These are phyloP conservation scores for Elephantulus edwardii DNA, from an alignment of 2,113 vertebrate genomes.

Conservation along the genomic window DNA sequence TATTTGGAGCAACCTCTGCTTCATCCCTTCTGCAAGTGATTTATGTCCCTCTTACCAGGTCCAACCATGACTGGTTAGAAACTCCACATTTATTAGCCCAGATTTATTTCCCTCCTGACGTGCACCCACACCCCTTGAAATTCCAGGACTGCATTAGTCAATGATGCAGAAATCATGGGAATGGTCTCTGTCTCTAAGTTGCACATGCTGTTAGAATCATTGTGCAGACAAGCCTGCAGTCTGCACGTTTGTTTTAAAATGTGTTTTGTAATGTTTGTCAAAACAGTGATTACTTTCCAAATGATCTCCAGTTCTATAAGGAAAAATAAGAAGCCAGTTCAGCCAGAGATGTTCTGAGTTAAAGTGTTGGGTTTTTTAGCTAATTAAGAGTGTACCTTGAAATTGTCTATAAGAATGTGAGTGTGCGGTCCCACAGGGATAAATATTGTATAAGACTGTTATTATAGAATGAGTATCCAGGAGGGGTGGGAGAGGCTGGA, in stretches of 20 bases:
- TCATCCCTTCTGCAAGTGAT: slow-evolving; percentile 29
- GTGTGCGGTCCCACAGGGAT: too few relatives aligned
- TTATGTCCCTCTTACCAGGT: slow-evolving; percentile 18
- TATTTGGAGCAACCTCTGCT: neutral
- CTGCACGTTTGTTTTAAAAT: neutral
- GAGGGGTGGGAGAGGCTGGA: too few relatives aligned
- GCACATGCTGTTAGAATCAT: neutral
- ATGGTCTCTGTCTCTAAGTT: slow-evolving; percentile 10
- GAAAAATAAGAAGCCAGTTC: slow-evolving; percentile 35
- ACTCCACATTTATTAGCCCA: slow-evolving; percentile 44
- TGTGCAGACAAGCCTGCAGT: neutral
- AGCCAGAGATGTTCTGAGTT: neutral
- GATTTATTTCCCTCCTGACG: slow-evolving; percentile 51
- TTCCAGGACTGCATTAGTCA: slow-evolving; percentile 69
- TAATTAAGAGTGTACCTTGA: neutral
- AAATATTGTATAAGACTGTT: too few relatives aligned
- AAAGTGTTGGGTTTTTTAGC: neutral
- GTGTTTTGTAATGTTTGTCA: slow-evolving; percentile 4
- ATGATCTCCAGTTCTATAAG: neutral
- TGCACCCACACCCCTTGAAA: slow-evolving; percentile 51
- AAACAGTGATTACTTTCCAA: slow-evolving; percentile 27
- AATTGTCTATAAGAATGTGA: neutral
- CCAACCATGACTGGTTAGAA: neutral
- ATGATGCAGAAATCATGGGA: slow-evolving; percentile 63
- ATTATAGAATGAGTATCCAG: too few relatives aligned